Evolutionary conservation across 53 echinoderm and acorn worm genomes (phyloP).

Genomic region (Echinarachnius parma): DNA sequence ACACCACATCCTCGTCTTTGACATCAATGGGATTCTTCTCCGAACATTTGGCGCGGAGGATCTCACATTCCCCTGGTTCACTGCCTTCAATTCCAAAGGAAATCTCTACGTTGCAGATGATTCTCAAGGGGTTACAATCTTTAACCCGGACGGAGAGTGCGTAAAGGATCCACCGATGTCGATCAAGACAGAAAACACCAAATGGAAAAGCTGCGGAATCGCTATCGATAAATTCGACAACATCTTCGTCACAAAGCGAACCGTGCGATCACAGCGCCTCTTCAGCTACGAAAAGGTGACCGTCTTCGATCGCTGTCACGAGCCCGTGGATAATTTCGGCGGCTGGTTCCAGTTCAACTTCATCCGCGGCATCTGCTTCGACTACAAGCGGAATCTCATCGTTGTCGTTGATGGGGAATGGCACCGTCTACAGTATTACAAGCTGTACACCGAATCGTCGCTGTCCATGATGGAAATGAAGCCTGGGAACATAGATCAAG

Average conservation of each 20-base stretch:
- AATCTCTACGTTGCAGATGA: slow-evolving; percentile 8
- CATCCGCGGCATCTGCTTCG: slow-evolving; percentile 21
- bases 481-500: too few relatives aligned
- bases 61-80: slow-evolving; percentile 20
- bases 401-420: slow-evolving; percentile 34
- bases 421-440: slow-evolving; percentile 14
- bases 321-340: background rate
- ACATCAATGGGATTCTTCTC: background rate
- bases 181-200: slow-evolving; percentile 2
- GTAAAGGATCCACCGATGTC: background rate
- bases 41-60: slow-evolving; percentile 5
- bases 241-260: slow-evolving; percentile 16
- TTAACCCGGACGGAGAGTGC: background rate
- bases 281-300: slow-evolving; percentile 18
- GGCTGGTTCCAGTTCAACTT: slow-evolving; percentile 12
- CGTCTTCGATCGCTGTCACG: slow-evolving; percentile 5
- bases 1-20: background rate
- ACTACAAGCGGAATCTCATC: slow-evolving; percentile 3
- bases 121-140: background rate
- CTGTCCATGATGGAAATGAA: background rate
- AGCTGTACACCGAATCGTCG: slow-evolving; percentile 1
- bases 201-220: slow-evolving; percentile 15
- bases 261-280: background rate
- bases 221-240: slow-evolving; percentile 29
- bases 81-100: slow-evolving; percentile 14